Conservation (phyloP, 2,888 invertebrate genomes). For the Baronia brevicornis region DNA sequence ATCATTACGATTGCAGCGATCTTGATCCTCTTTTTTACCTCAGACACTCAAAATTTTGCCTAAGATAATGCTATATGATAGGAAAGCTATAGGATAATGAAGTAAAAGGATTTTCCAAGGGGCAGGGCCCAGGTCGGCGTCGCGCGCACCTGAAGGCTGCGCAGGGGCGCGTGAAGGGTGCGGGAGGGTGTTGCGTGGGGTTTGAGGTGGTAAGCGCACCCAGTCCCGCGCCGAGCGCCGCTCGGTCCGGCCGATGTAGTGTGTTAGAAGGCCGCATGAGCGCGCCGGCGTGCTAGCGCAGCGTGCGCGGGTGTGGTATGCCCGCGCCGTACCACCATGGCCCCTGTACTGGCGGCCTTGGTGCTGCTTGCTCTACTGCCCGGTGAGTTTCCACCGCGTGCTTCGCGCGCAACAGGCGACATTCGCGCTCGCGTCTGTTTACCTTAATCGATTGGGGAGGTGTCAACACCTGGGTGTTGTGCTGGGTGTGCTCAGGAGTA, state of each 20-base stretch:
- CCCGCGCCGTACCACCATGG: conserved; percentile 71
- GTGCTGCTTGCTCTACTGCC: conserved; percentile 67
- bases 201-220: conserved; percentile 39
- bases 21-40: too few species aligned
- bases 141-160: conserved; percentile 49
- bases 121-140: conserved; percentile 36
- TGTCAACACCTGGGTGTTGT: conserved; percentile 52
- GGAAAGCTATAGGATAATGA: conserved; percentile 20
- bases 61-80: too few species aligned
- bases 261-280: conserved; percentile 55
- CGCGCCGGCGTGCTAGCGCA: conserved; percentile 70
- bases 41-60: too few species aligned
- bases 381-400: conserved; percentile 49
- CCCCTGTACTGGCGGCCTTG: conserved; percentile 63
- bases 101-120: conserved; percentile 26
- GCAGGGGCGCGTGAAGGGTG: conserved; percentile 25
- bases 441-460: conserved; percentile 22
- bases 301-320: conserved; percentile 73
- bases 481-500: conserved; percentile 53
- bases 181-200: conserved; percentile 12
- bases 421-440: conserved; percentile 40
- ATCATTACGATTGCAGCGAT: conserved; percentile 48
- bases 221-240: conserved; percentile 67
- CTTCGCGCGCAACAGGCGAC: conserved; percentile 58
- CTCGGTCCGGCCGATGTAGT: conserved; percentile 56